Base-by-base conservation (phyloP, 1,140 invertebrate species). In the Yoshiicerus persimilis region DNA sequence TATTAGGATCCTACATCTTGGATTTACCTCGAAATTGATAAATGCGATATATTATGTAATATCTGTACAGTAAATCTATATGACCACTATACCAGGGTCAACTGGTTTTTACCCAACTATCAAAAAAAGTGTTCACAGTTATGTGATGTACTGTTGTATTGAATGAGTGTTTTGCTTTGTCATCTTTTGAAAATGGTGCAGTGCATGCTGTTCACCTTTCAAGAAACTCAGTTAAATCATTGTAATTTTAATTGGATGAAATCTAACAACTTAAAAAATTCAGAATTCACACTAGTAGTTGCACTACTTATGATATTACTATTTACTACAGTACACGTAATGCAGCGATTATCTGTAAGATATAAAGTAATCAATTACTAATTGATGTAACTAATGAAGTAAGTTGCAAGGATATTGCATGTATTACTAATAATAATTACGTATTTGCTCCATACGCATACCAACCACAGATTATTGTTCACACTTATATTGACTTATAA, bases 381-480 rank as follows among this genome's bases (percentile, higher is more conserved):
- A n/a, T n/a, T 56, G 47, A 47, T 47, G 41, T 47, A 47, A 47
- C 9, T 20, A 80, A 34, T 83, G 16, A 75, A 66, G n/a, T 23
- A 66, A 23, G n/a, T 75, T 75, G 27, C 32, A 75, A 80, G 6
- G 23, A 66, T 9, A 25, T 80, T 38, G 34, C 75, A 80, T 80
- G 75, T 80, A 38, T 36, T 77, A 77, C 30, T 80, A 80, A 80
- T 32, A 80, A n/a, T 36, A 10, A 1, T 70, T 70, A 70, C 27
- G 66, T 80, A 80, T 80, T 80, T 80, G 75, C 75, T 80, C 75
- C 75, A 80, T 38, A 80, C 27, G 64, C 64, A 70, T 70, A 70
- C 64, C 64, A 70, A 70, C 75, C 75, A 80, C 75, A 80, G 75
- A 34, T 80, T 80, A 80, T 36, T 80, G 75, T 80, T 80, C 75